Percentiles rank a stretch among this genome's conserved stretches.
phyloP scores from a whole-genome alignment of 2,113 vertebrate genomes.

The Pseudopipra pipra region DNA sequence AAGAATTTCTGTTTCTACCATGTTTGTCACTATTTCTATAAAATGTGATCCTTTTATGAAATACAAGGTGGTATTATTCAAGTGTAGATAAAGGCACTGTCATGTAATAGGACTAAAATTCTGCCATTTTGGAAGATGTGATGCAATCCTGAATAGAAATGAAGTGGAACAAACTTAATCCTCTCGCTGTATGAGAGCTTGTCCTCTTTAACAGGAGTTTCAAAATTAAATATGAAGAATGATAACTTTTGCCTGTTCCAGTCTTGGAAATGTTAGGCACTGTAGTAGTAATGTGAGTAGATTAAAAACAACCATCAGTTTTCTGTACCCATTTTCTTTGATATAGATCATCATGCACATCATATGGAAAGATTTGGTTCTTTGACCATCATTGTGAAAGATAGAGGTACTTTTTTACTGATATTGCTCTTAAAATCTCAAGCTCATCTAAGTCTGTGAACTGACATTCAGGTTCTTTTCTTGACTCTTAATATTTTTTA shows the following conservation, averaged over 20 bases:
- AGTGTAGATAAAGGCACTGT: neutral
- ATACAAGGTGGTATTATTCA: neutral
- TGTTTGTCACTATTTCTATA: neutral
- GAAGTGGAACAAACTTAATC: neutral
- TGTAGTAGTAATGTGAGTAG: neutral
- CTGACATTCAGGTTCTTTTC: neutral
- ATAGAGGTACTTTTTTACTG: neutral
- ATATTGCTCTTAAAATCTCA: neutral
- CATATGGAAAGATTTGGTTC: neutral
- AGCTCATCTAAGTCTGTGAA: neutral
- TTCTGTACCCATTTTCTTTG: neutral
- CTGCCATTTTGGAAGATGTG: neutral
- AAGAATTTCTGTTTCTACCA: neutral
- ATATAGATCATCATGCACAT: neutral
- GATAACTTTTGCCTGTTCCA: neutral
- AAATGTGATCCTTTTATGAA: neutral
- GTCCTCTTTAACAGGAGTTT: neutral
- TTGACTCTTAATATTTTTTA: neutral
- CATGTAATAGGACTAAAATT: neutral
- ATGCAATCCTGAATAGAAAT: neutral
- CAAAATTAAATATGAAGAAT: neutral
- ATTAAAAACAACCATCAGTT: neutral
- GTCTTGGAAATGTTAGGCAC: neutral
- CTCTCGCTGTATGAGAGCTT: neutral
- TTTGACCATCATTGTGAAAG: neutral